phyloP scores from a whole-genome alignment of 2,888 invertebrate species.

The Alloplasta piceator region DNA sequence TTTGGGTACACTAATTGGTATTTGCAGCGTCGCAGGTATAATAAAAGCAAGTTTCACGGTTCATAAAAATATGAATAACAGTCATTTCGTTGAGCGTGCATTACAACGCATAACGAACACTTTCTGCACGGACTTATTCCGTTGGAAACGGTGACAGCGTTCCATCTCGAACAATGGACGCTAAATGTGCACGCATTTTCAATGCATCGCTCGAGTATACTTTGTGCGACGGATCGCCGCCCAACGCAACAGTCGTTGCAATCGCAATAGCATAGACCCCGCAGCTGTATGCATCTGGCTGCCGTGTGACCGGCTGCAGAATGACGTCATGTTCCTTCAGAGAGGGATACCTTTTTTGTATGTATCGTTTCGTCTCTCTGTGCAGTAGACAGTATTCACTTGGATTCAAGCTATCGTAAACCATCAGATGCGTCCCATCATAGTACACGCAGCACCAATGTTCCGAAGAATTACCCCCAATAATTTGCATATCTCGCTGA shows the following conservation, averaged over 20 bases:
- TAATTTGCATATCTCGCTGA: constrained; percentile 49
- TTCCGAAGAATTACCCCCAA: constrained; percentile 39
- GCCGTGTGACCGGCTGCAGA: constrained; percentile 17
- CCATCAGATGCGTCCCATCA: constrained; percentile 8
- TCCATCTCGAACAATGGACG: too few relatives aligned
- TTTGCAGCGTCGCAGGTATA: too few relatives aligned
- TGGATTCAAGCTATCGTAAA: constrained; percentile 45
- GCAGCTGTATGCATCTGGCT: constrained; percentile 44
- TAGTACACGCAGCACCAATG: constrained; percentile 55
- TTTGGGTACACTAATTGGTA: too few relatives aligned
- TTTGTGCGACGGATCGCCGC: constrained; percentile 16
- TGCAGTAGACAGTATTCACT: constrained; percentile 13
- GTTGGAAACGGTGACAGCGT: too few relatives aligned
- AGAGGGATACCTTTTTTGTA: constrained; percentile 26
- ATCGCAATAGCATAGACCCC: constrained; percentile 51
- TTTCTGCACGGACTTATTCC: too few relatives aligned
- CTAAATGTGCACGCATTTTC: too few relatives aligned
- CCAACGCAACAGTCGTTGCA: constrained; percentile 45
- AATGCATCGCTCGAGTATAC: too few relatives aligned
- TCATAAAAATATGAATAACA: too few relatives aligned
- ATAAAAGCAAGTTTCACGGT: too few relatives aligned
- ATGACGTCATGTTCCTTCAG: constrained; percentile 7
- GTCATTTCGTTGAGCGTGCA: too few relatives aligned
- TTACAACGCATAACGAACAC: too few relatives aligned
- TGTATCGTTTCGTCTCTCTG: constrained; percentile 34